A percentile compares a stretch with the other conserved stretches of the same genome.
Evolutionary conservation across 2,888 invertebrate genomes (phyloP).

Genomic region (Epirrita christyi): DNA sequence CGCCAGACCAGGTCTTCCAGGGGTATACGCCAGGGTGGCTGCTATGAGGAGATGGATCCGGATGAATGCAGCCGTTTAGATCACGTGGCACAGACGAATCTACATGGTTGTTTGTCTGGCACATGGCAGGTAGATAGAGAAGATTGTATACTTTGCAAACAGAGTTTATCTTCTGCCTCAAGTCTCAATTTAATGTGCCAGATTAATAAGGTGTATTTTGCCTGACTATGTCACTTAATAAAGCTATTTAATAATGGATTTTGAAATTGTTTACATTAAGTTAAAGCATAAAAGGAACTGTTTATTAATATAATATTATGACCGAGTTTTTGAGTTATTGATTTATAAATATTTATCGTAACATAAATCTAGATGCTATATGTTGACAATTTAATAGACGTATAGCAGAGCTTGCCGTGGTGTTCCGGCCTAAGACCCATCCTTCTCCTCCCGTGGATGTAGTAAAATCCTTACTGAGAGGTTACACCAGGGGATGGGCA

Average conservation of each 20-base stretch:
- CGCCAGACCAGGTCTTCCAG: constrained; percentile 54
- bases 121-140: background rate
- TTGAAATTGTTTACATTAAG: background rate
- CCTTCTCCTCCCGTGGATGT: too few relatives aligned
- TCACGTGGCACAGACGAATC: background rate
- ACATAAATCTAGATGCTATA: too few relatives aligned
- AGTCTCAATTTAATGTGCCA: background rate
- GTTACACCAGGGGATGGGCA: too few relatives aligned
- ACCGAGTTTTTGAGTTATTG: too few relatives aligned
- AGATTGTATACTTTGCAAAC: too few relatives aligned
- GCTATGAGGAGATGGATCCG: constrained; percentile 49
- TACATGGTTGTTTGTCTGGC: background rate
- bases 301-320: constrained; percentile 12
- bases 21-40: constrained; percentile 56
- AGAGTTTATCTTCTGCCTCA: too few relatives aligned
- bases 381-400: too few relatives aligned
- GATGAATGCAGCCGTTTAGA: constrained; percentile 40
- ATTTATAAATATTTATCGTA: too few relatives aligned
- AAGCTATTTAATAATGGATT: constrained; percentile 1
- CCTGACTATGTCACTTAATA: too few relatives aligned
- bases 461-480: too few relatives aligned
- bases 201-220: background rate
- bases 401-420: too few relatives aligned
- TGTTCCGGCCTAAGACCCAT: too few relatives aligned
- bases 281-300: constrained; percentile 21